Evolutionary conservation across 2,888 invertebrate genomes (phyloP), one percentile per base, ranked within the genome.

Genomic region (Trimorus sp.): DNA sequence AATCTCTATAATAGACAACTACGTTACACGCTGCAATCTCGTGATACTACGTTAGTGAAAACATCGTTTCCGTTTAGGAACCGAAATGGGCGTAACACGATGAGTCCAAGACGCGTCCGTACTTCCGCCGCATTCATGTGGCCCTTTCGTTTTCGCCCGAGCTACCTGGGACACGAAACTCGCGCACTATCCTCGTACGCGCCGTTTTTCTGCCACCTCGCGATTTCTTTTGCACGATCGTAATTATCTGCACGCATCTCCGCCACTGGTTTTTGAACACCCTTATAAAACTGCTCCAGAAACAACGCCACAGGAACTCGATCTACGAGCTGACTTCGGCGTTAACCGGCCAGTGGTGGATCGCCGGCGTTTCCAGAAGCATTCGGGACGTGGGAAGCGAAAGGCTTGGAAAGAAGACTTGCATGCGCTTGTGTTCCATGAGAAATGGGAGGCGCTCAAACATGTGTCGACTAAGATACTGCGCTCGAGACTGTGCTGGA

Each of bases 301-400:
- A 68, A 69, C 75, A 65, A 73, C 71, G 71, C 60, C 83, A 68
- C 81, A 80, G 68, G 79, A 84, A 66, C 70, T 81, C 80, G 74
- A 79, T 74, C 80, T 63, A 75, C 82, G 79, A 66, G 79, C 26
- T 56, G 56, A 77, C 69, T 77, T 77, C 38, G 77, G 71, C 71
- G 68, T 80, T 59, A 65, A 70, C 77, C 63, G 79, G 76, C 81
- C 75, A 79, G 77, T 78, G 84, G 74, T 83, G 78, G 74, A 77
- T 78, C 79, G 74, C 58, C 59, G 83, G 84, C 84, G 80, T 88
- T 88, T 87, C 84, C 84, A 86, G 88, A 86, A 88, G 85, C 83
- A 83, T 83, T 82, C 79, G 82, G 85, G 87, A 90, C 90, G 91
- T 90, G 90, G 90, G 90, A 90, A 91, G 89, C 87, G 83, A 85